phyloP scores from a whole-genome alignment of 2,888 invertebrate genomes.

The Rhamnusium bicolor region DNA sequence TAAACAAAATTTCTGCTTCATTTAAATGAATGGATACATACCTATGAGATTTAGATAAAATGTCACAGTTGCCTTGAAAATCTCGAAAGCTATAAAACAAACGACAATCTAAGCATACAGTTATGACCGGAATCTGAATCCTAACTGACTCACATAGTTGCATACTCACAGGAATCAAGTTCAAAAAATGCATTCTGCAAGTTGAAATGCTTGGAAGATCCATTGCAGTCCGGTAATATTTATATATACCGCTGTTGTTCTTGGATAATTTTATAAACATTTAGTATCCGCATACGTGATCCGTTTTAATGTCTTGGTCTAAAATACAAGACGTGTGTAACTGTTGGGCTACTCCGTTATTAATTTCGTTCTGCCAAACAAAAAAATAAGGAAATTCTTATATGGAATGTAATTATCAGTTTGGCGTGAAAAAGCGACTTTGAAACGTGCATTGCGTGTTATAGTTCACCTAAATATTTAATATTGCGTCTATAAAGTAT shows the following conservation, averaged over 20 bases:
- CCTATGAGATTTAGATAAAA: neutral
- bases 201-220: slow-evolving; percentile 22
- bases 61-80: neutral
- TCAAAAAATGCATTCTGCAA: slow-evolving; percentile 29
- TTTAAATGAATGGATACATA: neutral
- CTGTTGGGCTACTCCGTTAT: neutral
- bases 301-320: neutral
- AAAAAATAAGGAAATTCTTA: neutral
- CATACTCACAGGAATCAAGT: slow-evolving; percentile 14
- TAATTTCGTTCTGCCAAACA: neutral
- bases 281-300: slow-evolving; percentile 28
- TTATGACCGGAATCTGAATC: slow-evolving; percentile 41
- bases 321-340: neutral
- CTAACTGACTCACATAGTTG: slow-evolving; percentile 27
- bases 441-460: neutral
- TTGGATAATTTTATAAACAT: slow-evolving; percentile 1
- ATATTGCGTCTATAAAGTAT: neutral
- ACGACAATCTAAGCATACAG: slow-evolving; percentile 32
- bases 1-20: too few relatives aligned
- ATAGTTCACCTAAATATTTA: neutral
- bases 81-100: slow-evolving; percentile 19
- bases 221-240: slow-evolving; percentile 11
- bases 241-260: slow-evolving; percentile 21
- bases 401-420: neutral
- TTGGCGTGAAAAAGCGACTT: neutral